Conservation (phyloP, 2,888 invertebrate species). For the Tinea pellionella region DNA sequence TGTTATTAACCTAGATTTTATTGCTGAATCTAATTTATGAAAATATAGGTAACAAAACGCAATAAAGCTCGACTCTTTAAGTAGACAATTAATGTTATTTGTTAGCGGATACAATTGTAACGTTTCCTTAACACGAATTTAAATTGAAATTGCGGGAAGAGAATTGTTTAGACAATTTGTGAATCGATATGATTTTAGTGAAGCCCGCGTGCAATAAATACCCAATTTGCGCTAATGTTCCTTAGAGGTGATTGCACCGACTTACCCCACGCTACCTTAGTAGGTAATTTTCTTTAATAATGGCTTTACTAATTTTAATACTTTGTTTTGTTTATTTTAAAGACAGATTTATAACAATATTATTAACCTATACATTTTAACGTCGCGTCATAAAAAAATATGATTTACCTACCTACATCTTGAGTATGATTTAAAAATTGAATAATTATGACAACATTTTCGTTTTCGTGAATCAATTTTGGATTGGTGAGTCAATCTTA, state of each 20-base stretch:
- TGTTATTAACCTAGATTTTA: not conserved
- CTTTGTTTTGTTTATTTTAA: constrained; percentile 2
- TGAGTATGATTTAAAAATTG: too few species aligned
- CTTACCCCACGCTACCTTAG: constrained; percentile 15
- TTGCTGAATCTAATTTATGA: not conserved
- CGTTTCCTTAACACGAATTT: constrained; percentile 1
- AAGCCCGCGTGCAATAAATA: constrained; percentile 25
- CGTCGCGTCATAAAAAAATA: too few species aligned
- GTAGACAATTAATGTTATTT: not conserved
- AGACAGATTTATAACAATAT: too few species aligned
- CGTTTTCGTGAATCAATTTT: too few species aligned
- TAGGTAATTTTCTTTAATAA: constrained; percentile 34
- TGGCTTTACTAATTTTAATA: constrained; percentile 21
- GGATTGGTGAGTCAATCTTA: too few species aligned
- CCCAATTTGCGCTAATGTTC: constrained; percentile 25
- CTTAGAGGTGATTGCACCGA: constrained; percentile 19
- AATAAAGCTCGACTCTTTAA: too few species aligned
- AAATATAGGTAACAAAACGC: not conserved
- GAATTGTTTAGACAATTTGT: constrained; percentile 6
- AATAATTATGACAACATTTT: too few species aligned
- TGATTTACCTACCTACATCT: too few species aligned
- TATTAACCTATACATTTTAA: too few species aligned
- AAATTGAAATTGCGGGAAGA: not conserved
- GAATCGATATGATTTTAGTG: not conserved
- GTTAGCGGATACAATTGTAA: not conserved